Evolutionary conservation across 37 sponge, comb jelly and placozoan genomes (phyloP).

Genomic region (Aplysina aerophoba): DNA sequence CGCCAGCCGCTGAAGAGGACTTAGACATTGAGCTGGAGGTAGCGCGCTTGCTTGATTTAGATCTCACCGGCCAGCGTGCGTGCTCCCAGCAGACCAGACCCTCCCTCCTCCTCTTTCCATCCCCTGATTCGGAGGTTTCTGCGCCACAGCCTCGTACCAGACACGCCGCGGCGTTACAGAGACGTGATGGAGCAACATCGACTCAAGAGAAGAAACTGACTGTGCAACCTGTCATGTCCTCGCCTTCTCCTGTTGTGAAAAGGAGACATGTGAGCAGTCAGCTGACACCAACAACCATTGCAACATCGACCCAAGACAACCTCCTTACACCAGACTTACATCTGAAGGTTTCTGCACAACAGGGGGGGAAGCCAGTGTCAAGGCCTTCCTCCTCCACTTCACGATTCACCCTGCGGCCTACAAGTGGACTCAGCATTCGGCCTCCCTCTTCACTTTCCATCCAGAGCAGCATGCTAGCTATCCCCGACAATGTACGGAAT

Average conservation of each 20-base stretch:
- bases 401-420: neutral
- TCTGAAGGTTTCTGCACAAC: too few relatives aligned
- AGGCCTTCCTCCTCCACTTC: conserved; percentile 30
- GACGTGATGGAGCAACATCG: too few relatives aligned
- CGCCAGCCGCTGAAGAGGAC: neutral
- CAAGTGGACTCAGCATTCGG: neutral
- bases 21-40: neutral
- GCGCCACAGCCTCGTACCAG: neutral
- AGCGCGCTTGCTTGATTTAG: neutral
- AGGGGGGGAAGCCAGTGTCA: too few relatives aligned
- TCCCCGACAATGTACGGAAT: conserved; percentile 21
- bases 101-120: neutral
- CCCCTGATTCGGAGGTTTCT: neutral
- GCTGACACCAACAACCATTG: too few relatives aligned
- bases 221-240: neutral
- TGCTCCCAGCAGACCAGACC: neutral
- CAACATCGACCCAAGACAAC: too few relatives aligned
- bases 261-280: neutral
- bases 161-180: neutral
- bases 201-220: too few relatives aligned
- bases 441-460: conserved; percentile 18
- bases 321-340: too few relatives aligned
- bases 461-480: conserved; percentile 27
- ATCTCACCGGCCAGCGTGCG: neutral
- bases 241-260: neutral